Percentiles rank a stretch among this genome's conserved stretches.
phyloP scores from a whole-genome alignment of 92 coral and sea anemone species.

The Porites lobata region DNA sequence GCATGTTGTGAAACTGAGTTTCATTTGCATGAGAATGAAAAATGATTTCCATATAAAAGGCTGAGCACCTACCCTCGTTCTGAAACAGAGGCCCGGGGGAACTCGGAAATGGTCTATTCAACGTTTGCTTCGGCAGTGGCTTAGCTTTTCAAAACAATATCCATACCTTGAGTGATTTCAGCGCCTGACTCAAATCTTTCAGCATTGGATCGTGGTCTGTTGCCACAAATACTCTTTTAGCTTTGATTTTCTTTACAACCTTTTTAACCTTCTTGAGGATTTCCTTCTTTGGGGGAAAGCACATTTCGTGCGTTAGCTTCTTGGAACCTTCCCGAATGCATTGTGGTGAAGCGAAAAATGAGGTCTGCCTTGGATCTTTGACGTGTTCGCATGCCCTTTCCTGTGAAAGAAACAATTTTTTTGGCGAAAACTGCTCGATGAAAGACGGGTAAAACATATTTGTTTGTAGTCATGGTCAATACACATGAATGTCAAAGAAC shows the following conservation, averaged over 20 bases:
- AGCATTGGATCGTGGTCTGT: conserved; percentile 94
- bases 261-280: conserved; percentile 85
- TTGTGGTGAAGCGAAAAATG: conserved; percentile 89
- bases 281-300: conserved; percentile 83
- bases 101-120: too few species aligned
- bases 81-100: too few species aligned
- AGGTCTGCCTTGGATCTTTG: conserved; percentile 62
- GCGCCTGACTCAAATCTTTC: conserved; percentile 72
- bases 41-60: too few species aligned
- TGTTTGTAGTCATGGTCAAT: too few species aligned
- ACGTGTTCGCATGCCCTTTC: conserved; percentile 92
- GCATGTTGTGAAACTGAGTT: too few species aligned
- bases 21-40: too few species aligned
- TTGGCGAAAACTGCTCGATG: too few species aligned
- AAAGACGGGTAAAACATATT: too few species aligned
- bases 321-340: conserved; percentile 80
- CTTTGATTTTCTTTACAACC: conserved; percentile 82
- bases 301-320: conserved; percentile 89
- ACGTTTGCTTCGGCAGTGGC: too few species aligned
- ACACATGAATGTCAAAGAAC: too few species aligned
- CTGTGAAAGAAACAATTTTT: conserved; percentile 41
- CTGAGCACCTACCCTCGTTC: too few species aligned
- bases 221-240: conserved; percentile 91
- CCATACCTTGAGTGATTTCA: conserved; percentile 77
- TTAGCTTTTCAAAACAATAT: background rate